Base-by-base conservation (phyloP, 2,797 vertebrate genomes). In the Steatocranus sp. region DNA sequence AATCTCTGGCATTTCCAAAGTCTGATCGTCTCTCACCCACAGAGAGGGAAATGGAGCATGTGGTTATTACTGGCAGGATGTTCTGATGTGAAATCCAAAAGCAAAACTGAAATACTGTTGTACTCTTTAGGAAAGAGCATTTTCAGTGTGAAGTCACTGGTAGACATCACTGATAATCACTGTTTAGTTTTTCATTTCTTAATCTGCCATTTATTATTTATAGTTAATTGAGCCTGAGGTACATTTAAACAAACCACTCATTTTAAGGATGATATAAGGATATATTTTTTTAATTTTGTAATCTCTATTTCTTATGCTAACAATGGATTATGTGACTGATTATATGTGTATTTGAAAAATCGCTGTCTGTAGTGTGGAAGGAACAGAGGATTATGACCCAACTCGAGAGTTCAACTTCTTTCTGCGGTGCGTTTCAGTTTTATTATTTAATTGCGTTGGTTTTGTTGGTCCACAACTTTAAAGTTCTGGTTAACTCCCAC, bases 11-110 rank as follows among this genome's bases (percentile, higher is more conserved):
- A 78, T 91, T 86, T 88, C 58, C 63, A 79, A 77, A 84, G 70
- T 78, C 79, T 84, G 78, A 85, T 83, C 5, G 5, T 84, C 76
- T 83, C 56, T 84, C 84, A 80, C 86, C 86, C 85, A 76, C 88
- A 75, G 87, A 84, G 91, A 87, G 27, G 78, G 79, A 93, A 92
- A 91, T 91, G 86, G 46, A 87, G 86, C 87, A 51, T 92, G 85
- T 85, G 83, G 79, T 88, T 89, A 83, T 91, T 87, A 85, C 74
- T 81, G 87, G 80, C 84, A 78, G 68, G 27, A 56, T 83, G 79
- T 41, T 23, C 25, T 58, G 75, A 83, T 75, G 75, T 85, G 63
- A 82, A 83, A 87, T 70, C 30, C 80, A 81, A 80, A 80, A 46
- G 50, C 32, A 49, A 75, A 53, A 41, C 78, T 81, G 68, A 84